Conservation (phyloP, 2,888 invertebrate species). For the Hyposoter didymator region DNA sequence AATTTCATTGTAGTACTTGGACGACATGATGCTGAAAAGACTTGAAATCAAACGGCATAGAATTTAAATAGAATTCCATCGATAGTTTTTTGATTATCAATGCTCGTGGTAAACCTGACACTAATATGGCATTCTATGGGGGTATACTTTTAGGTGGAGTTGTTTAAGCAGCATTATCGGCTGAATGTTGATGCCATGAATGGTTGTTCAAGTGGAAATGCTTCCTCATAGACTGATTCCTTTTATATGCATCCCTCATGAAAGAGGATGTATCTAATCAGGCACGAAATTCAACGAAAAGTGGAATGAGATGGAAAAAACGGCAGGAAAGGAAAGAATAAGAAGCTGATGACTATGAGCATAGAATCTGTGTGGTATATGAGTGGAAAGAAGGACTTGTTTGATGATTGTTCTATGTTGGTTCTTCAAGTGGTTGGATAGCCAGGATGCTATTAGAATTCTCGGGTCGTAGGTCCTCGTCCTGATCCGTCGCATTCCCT, state of each 20-base stretch:
- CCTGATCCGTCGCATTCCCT: slow-evolving; percentile 54
- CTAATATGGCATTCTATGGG: no score
- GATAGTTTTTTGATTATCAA: no score
- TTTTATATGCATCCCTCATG: not conserved
- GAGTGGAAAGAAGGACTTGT: not conserved
- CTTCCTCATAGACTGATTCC: not conserved
- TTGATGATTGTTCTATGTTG: not conserved
- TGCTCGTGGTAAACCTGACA: no score
- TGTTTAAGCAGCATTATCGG: not conserved
- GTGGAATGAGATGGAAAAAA: slow-evolving; percentile 12
- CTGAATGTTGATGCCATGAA: not conserved
- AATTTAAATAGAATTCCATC: no score
- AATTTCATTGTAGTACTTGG: not conserved
- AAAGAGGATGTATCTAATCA: not conserved
- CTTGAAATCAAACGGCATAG: not conserved
- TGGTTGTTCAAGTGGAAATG: not conserved
- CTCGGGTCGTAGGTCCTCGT: slow-evolving; percentile 46
- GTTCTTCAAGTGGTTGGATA: slow-evolving; percentile 14
- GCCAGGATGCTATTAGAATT: slow-evolving; percentile 60
- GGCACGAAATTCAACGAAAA: not conserved
- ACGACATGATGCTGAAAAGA: not conserved
- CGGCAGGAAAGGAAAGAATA: not conserved
- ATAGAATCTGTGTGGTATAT: not conserved
- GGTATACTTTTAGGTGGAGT: not conserved
- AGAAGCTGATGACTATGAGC: not conserved